Evolutionary conservation across 2,888 invertebrate genomes (phyloP).

Genomic region (Strigamia crassipes): DNA sequence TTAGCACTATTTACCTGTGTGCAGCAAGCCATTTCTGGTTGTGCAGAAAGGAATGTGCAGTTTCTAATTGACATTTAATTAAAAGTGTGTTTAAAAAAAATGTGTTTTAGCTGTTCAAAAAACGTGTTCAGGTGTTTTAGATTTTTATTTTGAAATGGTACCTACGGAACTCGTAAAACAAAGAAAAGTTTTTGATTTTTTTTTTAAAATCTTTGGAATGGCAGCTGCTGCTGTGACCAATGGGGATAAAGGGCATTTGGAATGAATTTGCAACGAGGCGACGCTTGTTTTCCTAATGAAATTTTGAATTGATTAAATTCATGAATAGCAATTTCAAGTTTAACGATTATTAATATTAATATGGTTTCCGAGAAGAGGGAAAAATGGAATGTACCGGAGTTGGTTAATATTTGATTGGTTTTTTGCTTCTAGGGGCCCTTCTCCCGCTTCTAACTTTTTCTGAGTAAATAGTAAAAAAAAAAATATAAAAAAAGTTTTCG

Average conservation of each 20-base stretch:
- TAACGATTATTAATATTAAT: conserved; percentile 21
- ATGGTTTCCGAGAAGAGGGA: neutral
- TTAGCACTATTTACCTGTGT: too few species aligned
- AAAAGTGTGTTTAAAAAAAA: too few species aligned
- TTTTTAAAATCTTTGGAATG: too few species aligned
- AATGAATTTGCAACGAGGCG: conserved; percentile 3
- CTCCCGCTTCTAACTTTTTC: neutral
- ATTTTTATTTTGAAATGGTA: too few species aligned
- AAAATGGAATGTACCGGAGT: neutral
- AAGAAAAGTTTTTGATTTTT: too few species aligned
- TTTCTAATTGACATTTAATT: too few species aligned
- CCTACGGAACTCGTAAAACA: too few species aligned
- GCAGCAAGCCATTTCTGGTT: too few species aligned
- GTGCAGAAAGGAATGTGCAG: too few species aligned
- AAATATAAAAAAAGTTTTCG: neutral
- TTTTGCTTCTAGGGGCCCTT: conserved; percentile 6
- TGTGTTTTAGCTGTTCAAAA: too few species aligned
- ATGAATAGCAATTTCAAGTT: conserved; percentile 8
- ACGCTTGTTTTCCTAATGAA: neutral
- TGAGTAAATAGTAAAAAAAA: conserved; percentile 11
- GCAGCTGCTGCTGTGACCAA: neutral
- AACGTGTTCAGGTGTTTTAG: too few species aligned
- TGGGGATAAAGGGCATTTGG: conserved; percentile 1
- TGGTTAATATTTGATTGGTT: conserved; percentile 7
- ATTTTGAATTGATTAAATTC: conserved; percentile 14